These are phyloP conservation scores for Lepus townsendii DNA, from an alignment of 2,797 vertebrate genomes.

Conservation along the genomic window DNA sequence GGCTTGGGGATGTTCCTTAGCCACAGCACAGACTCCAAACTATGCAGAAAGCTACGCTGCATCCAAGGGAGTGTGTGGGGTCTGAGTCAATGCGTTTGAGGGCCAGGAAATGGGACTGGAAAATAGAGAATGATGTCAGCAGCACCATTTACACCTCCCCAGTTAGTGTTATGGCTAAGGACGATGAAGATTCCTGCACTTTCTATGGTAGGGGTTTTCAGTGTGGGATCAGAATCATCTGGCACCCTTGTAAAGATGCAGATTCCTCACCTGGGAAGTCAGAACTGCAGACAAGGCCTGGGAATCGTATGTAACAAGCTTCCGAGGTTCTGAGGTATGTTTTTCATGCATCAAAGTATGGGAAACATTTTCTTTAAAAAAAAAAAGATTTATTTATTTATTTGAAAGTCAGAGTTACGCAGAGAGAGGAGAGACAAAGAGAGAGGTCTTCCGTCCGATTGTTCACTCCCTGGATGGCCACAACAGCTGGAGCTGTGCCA, in stretches of 20 bases:
- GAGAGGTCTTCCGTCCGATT: no score
- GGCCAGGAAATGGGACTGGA: neutral
- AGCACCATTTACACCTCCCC: neutral
- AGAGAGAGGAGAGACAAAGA: no score
- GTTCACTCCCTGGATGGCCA: no score
- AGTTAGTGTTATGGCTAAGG: neutral
- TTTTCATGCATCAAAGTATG: no score
- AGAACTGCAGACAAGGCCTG: neutral
- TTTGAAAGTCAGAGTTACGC: no score
- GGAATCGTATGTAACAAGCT: neutral
- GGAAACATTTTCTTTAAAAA: neutral
- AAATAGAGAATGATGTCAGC: neutral
- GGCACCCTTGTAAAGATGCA: neutral
- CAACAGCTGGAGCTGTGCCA: no score
- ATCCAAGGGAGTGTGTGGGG: neutral
- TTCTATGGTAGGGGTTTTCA: neutral
- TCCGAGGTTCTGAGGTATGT: neutral
- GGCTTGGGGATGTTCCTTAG: neutral
- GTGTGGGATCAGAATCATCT: neutral
- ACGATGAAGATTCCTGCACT: neutral
- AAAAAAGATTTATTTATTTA: no score
- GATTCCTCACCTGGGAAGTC: slow-evolving; percentile 17
- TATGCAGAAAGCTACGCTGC: neutral
- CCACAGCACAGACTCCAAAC: neutral
- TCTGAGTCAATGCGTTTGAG: neutral